These are phyloP conservation scores for Pseudorhiza aurosa DNA, from an alignment of 30 jellyfish, hydroid and myxozoan species.

Conservation along the genomic window DNA sequence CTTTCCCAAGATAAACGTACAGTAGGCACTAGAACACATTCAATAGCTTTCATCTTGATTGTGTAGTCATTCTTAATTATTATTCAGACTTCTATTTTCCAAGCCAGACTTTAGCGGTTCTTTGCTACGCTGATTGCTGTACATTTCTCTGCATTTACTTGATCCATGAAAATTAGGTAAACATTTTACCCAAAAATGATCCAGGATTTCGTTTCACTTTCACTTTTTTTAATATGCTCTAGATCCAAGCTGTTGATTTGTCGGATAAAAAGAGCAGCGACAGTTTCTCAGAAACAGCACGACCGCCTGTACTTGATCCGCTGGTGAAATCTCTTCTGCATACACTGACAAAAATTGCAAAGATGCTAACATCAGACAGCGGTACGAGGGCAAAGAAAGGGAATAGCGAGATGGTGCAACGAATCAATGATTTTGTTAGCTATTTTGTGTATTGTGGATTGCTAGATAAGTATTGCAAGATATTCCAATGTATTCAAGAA, in stretches of 20 bases:
- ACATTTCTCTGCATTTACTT: no score
- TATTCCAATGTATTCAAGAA: constrained; percentile 63
- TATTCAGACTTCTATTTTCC: no score
- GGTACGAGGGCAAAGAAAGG: constrained; percentile 33
- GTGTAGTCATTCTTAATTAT: no score
- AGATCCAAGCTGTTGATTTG: constrained; percentile 22
- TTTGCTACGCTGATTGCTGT: no score
- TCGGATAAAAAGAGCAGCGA: constrained; percentile 30
- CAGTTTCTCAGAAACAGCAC: not conserved
- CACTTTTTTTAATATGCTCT: not conserved
- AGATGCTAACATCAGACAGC: constrained; percentile 15
- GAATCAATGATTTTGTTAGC: constrained; percentile 66
- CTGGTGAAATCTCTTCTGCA: constrained; percentile 24
- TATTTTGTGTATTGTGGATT: constrained; percentile 79
- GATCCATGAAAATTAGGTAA: no score
- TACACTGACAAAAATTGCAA: constrained; percentile 19
- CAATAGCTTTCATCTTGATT: no score
- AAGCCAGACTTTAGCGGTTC: no score
- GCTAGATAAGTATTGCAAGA: constrained; percentile 56
- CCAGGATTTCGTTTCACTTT: no score
- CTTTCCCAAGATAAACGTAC: no score
- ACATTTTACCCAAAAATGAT: no score
- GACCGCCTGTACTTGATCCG: constrained; percentile 24
- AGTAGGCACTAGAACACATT: no score
- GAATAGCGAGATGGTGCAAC: constrained; percentile 7